Conservation (phyloP, 2,113 vertebrate genomes). For the Indicator maculatus region DNA sequence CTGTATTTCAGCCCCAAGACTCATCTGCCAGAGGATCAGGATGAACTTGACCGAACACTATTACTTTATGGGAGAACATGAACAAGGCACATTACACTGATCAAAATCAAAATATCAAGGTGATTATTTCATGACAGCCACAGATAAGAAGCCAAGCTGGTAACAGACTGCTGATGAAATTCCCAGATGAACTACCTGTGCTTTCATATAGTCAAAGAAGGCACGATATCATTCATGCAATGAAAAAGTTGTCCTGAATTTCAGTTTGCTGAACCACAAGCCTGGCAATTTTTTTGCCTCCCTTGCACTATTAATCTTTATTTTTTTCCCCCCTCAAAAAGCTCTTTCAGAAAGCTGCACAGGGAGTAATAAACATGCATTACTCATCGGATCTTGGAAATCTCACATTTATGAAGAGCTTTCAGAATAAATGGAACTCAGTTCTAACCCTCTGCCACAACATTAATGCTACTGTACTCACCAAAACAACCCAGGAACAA, state of each 20-base stretch:
- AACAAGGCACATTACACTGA: not conserved
- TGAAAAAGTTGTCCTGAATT: not conserved
- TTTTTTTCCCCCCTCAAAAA: constrained; percentile 26
- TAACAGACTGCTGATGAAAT: constrained; percentile 13
- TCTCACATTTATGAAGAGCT: constrained; percentile 47
- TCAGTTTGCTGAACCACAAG: not conserved
- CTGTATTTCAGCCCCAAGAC: not conserved
- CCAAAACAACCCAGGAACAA: constrained; percentile 1
- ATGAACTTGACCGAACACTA: not conserved
- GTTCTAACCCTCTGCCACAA: constrained; percentile 32
- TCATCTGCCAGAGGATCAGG: not conserved
- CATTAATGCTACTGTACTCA: constrained; percentile 6
- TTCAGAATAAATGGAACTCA: constrained; percentile 59
- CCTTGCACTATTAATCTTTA: constrained; percentile 12
- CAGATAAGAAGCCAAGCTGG: not conserved
- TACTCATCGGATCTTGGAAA: constrained; percentile 67
- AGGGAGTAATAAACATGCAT: constrained; percentile 34
- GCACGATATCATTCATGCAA: not conserved
- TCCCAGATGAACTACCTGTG: not conserved
- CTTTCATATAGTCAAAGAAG: not conserved
- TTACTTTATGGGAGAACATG: not conserved
- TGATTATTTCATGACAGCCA: not conserved
- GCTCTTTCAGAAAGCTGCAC: constrained; percentile 51
- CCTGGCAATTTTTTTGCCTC: constrained; percentile 32
- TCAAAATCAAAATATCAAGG: constrained; percentile 3